Conservation (phyloP, 2,113 vertebrate genomes). For the Theristicus caerulescens region DNA sequence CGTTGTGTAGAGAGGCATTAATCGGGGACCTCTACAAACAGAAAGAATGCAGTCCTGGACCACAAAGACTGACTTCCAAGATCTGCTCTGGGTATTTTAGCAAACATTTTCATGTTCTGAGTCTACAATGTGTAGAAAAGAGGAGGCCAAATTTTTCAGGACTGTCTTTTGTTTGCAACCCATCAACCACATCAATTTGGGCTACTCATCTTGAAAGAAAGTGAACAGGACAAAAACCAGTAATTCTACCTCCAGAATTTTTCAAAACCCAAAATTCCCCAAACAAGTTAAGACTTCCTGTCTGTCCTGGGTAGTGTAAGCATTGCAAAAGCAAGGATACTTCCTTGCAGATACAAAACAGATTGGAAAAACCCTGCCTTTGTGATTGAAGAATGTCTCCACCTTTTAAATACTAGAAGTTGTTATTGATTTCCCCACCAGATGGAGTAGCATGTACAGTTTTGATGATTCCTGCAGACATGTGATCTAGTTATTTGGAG, state of each 20-base stretch:
- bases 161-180: neutral
- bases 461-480: neutral
- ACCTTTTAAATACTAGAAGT: neutral
- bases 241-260: neutral
- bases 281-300: neutral
- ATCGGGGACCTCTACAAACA: neutral
- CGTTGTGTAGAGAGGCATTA: neutral
- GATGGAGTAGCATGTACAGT: conserved; percentile 57
- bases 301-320: neutral
- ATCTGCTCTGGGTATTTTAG: neutral
- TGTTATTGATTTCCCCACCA: conserved; percentile 61
- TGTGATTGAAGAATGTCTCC: neutral
- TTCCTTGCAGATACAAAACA: neutral
- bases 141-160: neutral
- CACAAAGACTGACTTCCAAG: neutral
- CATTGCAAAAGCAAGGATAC: neutral
- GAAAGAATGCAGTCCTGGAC: neutral
- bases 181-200: neutral
- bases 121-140: neutral
- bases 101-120: neutral
- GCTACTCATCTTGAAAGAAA: neutral
- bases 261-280: neutral
- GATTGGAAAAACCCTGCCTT: neutral
- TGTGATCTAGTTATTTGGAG: neutral
- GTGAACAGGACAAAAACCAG: neutral